Conservation (phyloP, 2,113 vertebrate genomes). For the Trochalopteron elliotii region DNA sequence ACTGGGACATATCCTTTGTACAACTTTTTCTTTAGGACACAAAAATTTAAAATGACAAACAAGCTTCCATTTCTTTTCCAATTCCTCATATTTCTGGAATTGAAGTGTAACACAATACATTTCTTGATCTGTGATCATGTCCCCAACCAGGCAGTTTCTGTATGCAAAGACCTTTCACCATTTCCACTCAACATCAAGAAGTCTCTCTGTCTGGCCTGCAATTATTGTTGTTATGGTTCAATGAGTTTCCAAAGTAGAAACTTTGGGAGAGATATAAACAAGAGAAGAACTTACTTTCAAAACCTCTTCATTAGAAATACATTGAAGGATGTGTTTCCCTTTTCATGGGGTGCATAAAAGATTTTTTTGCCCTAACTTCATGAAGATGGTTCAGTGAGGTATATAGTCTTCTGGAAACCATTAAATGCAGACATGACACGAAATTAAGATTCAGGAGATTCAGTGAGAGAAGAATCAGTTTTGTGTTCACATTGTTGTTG, state of each 20-base stretch:
- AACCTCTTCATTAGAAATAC: background rate
- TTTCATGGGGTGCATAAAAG: background rate
- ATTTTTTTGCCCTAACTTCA: background rate
- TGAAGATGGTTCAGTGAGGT: background rate
- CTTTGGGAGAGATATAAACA: background rate
- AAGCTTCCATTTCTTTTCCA: background rate
- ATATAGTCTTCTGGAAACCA: background rate
- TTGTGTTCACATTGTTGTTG: background rate
- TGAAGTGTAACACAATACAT: background rate
- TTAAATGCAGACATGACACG: background rate
- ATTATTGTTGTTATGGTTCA: background rate
- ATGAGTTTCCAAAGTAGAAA: background rate
- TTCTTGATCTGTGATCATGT: background rate
- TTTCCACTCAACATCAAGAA: background rate
- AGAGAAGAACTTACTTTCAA: background rate
- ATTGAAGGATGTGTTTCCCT: background rate
- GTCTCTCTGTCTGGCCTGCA: background rate
- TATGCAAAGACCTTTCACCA: background rate
- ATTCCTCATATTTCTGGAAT: background rate
- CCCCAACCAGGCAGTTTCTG: background rate
- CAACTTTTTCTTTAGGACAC: background rate
- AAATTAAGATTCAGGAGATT: background rate
- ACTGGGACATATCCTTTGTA: background rate
- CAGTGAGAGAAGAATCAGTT: background rate
- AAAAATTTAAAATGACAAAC: background rate